These are phyloP conservation scores for Oreortyx pictus DNA, from an alignment of 2,797 vertebrate species.

Conservation along the genomic window DNA sequence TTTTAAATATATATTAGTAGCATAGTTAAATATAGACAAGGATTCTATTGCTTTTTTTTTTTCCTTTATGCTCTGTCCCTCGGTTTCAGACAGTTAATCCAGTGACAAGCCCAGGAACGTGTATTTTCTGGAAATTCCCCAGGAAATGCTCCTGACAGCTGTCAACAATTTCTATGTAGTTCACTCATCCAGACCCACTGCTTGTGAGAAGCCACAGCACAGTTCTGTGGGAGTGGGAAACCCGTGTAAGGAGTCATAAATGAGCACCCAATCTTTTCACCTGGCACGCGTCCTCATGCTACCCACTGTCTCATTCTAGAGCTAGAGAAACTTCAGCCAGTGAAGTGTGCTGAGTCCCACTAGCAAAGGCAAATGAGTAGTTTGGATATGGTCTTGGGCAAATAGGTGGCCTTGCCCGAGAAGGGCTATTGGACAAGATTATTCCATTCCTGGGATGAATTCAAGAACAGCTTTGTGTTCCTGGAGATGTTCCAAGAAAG, in stretches of 20 bases:
- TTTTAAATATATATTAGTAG: background rate
- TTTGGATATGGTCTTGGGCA: background rate
- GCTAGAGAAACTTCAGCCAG: background rate
- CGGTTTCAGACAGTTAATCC: background rate
- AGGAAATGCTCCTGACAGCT: background rate
- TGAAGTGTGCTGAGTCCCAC: fast-evolving
- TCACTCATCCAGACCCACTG: fast-evolving
- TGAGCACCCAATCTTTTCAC: fast-evolving
- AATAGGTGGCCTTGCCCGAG: background rate
- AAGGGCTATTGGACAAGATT: background rate
- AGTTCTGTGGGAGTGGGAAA: background rate
- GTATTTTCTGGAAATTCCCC: background rate
- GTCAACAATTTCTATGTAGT: fast-evolving
- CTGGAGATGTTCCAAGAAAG: background rate
- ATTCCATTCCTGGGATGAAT: background rate
- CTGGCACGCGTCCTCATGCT: fast-evolving
- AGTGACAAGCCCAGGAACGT: background rate
- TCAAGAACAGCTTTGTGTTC: background rate
- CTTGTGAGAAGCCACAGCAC: background rate
- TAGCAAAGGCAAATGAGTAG: background rate
- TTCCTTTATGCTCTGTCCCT: background rate
- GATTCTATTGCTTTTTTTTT: background rate
- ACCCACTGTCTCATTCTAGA: background rate
- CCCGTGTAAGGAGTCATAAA: background rate
- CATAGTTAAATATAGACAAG: background rate